Evolutionary conservation across 2,113 vertebrate species (phyloP), one percentile per base, ranked within the genome.

Genomic region (Percina caprodes): DNA sequence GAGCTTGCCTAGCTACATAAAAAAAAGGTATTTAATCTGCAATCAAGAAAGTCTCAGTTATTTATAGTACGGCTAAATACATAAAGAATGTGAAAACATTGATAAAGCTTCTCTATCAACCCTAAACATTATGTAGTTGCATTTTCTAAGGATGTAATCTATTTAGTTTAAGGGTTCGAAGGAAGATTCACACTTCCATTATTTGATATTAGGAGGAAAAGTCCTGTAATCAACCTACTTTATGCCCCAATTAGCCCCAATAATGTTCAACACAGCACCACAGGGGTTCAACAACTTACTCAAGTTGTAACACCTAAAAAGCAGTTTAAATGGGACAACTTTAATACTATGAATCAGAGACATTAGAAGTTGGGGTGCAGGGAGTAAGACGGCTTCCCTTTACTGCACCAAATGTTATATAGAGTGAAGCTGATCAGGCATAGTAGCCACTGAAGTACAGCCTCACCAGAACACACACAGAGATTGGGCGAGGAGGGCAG

Each of bases 401-500:
- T 39, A 39, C 39, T 39, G 39, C 39, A 39, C 39, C 39, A 39
- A 39, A 39, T 2, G 39, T 97, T 91, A 96, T 97, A 97, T 97
- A 96, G 95, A 96, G 96, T 97, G 96, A 97, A 97, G 96, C 97
- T 97, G 97, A 97, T 97, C 96, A 96, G 97, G 89, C 97, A 96
- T 96, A 95, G 97, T 95, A 96, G 95, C 95, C 97, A 98, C 94
- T 93, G 95, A 94, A 94, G 94, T 86, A 85, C 93, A 94, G 95
- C 94, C 93, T 94, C 95, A 91, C 94, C 90, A 94, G 95, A 96
- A 94, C 92, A 96, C 96, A 94, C 95, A 92, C 94, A 93, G 94
- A 96, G 95, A 97, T 96, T 94, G 96, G 81, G 96, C 83, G 51
- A 93, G 89, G 91, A 92, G 92, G 93, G 92, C 92, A 91, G 86